Conservation (phyloP, 2,113 vertebrate genomes). For the Lampris megalopsis region DNA sequence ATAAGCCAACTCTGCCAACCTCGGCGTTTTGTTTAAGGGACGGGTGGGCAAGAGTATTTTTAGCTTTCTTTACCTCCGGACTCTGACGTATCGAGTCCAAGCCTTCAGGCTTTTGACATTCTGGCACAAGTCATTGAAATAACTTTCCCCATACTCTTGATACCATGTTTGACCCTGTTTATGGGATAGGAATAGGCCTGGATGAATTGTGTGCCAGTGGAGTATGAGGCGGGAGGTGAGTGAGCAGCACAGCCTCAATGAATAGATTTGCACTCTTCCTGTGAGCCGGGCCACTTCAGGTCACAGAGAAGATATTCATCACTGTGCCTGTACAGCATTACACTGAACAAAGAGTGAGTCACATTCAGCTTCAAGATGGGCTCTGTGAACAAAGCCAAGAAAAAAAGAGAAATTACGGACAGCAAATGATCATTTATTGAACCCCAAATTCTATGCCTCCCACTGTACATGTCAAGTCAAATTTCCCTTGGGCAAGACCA, state of each 20-base stretch:
- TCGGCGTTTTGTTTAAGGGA: constrained; percentile 63
- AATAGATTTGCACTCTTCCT: constrained; percentile 23
- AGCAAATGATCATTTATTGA: not conserved
- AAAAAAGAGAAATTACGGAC: not conserved
- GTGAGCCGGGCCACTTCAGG: constrained; percentile 59
- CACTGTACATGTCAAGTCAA: not conserved
- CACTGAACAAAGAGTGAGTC: constrained; percentile 27
- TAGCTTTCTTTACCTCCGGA: constrained; percentile 71
- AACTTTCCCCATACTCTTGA: constrained; percentile 78
- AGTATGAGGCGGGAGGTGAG: constrained; percentile 40
- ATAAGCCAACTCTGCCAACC: constrained; percentile 60
- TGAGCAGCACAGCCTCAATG: constrained; percentile 24
- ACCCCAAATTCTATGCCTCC: no score
- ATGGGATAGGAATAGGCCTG: constrained; percentile 51
- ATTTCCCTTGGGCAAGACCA: not conserved
- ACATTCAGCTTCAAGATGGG: constrained; percentile 21
- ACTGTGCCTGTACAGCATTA: constrained; percentile 8
- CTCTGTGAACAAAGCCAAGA: not conserved
- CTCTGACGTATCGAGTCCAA: constrained; percentile 70
- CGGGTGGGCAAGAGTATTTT: constrained; percentile 64
- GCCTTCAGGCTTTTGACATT: constrained; percentile 66
- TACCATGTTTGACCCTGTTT: constrained; percentile 75
- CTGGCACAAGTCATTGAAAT: constrained; percentile 77
- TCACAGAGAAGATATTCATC: constrained; percentile 65
- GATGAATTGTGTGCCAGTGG: constrained; percentile 62